Evolutionary conservation across 2,797 vertebrate genomes (phyloP).

Genomic region (Ctenosaura bakeri): DNA sequence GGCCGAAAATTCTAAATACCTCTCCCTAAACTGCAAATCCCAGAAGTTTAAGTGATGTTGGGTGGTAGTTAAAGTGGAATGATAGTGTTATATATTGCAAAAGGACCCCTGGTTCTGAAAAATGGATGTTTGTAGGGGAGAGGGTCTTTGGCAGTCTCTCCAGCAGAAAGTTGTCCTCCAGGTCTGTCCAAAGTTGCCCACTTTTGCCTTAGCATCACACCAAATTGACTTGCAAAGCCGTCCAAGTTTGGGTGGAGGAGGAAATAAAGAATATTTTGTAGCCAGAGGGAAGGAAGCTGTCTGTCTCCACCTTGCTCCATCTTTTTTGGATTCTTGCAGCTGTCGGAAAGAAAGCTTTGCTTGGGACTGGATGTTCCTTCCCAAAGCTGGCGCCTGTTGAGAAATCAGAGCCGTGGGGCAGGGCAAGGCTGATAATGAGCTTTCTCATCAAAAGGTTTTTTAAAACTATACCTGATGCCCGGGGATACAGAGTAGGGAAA

Average conservation of each 20-base stretch:
- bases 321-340: neutral
- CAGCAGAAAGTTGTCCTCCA: too few species aligned
- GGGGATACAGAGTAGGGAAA: rapidly evolving
- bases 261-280: neutral
- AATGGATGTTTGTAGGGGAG: too few species aligned
- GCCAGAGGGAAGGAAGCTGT: neutral
- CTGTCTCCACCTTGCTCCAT: too few species aligned
- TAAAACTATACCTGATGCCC: neutral
- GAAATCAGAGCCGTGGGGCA: rapidly evolving
- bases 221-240: neutral
- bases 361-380: neutral
- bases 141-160: too few species aligned
- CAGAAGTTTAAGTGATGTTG: too few species aligned
- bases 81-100: too few species aligned
- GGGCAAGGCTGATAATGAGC: neutral
- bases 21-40: too few species aligned
- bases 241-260: neutral
- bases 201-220: neutral
- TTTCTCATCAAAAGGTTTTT: neutral
- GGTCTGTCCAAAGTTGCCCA: too few species aligned
- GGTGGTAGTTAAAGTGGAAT: too few species aligned
- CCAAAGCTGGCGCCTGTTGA: neutral
- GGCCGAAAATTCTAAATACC: too few species aligned
- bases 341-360: neutral
- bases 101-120: too few species aligned